These are phyloP conservation scores for Dipodomys stephensi DNA, from an alignment of 2,113 vertebrate species.

Conservation along the genomic window DNA sequence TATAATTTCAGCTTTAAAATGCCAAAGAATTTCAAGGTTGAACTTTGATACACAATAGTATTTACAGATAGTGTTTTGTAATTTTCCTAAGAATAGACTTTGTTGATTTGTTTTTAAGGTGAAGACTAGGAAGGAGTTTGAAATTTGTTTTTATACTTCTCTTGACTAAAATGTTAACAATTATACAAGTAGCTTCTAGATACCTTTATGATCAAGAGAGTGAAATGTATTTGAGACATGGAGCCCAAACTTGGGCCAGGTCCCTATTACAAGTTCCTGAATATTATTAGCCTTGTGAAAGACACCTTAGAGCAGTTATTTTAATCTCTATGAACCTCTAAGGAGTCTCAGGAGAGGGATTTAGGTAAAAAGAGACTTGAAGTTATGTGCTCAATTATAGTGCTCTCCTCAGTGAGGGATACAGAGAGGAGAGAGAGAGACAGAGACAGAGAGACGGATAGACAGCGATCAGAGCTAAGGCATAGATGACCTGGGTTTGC, in stretches of 20 bases:
- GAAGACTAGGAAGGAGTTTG: background rate
- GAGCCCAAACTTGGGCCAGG: background rate
- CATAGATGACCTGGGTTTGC: background rate
- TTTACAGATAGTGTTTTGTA: background rate
- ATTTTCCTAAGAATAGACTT: background rate
- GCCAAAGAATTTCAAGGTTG: background rate
- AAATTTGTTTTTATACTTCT: background rate
- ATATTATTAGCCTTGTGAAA: background rate
- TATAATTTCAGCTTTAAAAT: slow-evolving; percentile 31
- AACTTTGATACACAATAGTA: slow-evolving; percentile 8
- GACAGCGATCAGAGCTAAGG: too few relatives aligned
- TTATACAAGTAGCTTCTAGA: background rate
- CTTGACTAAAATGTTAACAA: slow-evolving; percentile 6
- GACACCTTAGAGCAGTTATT: background rate
- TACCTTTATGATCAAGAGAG: background rate
- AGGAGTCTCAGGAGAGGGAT: background rate
- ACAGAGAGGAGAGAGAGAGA: too few relatives aligned
- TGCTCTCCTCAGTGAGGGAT: background rate
- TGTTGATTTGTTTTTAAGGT: background rate
- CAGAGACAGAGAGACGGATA: too few relatives aligned
- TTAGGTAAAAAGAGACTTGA: background rate
- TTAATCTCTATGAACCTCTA: background rate
- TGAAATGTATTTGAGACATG: background rate
- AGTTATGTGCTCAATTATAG: background rate
- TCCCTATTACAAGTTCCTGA: background rate